Conservation (phyloP, 2,797 vertebrate genomes). For the Aulostomus chinensis region DNA sequence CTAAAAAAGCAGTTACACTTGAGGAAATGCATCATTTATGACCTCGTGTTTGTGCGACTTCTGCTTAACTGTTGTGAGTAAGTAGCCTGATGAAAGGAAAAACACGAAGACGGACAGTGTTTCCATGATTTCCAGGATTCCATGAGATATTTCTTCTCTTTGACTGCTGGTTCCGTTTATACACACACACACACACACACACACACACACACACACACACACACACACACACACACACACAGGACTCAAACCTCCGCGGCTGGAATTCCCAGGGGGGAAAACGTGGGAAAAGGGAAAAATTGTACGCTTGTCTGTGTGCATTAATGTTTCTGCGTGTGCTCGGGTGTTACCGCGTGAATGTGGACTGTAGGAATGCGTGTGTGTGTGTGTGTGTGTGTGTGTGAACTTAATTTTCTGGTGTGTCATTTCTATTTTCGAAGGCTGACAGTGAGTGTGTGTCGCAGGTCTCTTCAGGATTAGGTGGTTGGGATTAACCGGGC, state of each 20-base stretch:
- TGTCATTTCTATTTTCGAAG: conserved; percentile 20
- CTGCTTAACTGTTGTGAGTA: background rate
- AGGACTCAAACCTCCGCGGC: conserved; percentile 6
- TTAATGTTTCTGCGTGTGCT: background rate
- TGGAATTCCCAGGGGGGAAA: conserved; percentile 2
- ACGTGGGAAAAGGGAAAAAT: background rate
- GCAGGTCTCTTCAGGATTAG: background rate
- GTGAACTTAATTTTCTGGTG: conserved; percentile 20
- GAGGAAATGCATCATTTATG: background rate
- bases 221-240: too few relatives aligned
- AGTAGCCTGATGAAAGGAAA: background rate
- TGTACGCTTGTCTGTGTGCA: background rate
- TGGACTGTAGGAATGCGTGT: background rate
- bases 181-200: too few relatives aligned
- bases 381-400: conserved; percentile 14
- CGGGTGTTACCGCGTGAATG: background rate
- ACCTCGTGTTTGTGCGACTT: background rate
- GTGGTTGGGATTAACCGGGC: background rate
- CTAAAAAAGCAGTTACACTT: background rate
- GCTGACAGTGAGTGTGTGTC: conserved; percentile 8
- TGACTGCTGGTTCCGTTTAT: too few relatives aligned
- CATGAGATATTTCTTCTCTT: too few relatives aligned
- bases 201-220: too few relatives aligned
- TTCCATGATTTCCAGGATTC: too few relatives aligned
- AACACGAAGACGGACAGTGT: conserved; percentile 2